phyloP scores from a whole-genome alignment of 2,113 vertebrate genomes.

The Eidolon helvum region DNA sequence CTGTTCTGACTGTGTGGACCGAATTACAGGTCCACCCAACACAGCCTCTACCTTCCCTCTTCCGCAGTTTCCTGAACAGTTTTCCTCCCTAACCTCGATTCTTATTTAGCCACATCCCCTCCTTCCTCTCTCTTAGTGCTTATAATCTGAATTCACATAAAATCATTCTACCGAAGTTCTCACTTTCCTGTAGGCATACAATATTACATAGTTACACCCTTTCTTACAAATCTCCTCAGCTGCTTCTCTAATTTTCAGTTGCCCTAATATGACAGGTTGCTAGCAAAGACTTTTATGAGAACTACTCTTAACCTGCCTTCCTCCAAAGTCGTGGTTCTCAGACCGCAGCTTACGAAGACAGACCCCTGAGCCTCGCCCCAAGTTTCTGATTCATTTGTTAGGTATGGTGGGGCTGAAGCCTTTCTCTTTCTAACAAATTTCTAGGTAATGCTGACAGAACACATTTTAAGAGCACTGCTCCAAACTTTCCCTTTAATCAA shows the following conservation, averaged over 20 bases:
- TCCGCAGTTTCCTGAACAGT: background rate
- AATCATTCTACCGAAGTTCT: background rate
- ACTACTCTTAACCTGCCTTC: background rate
- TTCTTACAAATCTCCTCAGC: background rate
- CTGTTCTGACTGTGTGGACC: background rate
- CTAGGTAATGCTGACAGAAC: background rate
- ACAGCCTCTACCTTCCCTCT: background rate
- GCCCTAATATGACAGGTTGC: background rate
- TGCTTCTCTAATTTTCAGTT: background rate
- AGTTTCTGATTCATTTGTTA: background rate
- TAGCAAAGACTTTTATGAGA: background rate
- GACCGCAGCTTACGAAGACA: background rate
- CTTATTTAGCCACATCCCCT: background rate
- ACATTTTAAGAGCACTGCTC: background rate
- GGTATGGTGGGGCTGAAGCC: background rate
- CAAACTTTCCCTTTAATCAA: background rate
- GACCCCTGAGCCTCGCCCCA: background rate
- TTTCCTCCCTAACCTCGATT: background rate
- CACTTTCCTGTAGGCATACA: background rate
- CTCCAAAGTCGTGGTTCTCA: background rate
- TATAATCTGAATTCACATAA: background rate
- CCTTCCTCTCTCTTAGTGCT: background rate
- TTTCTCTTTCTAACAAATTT: background rate
- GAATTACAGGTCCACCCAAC: background rate
- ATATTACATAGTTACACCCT: background rate